phyloP scores from a whole-genome alignment of 2,888 invertebrate species.

The Acleris literana region DNA sequence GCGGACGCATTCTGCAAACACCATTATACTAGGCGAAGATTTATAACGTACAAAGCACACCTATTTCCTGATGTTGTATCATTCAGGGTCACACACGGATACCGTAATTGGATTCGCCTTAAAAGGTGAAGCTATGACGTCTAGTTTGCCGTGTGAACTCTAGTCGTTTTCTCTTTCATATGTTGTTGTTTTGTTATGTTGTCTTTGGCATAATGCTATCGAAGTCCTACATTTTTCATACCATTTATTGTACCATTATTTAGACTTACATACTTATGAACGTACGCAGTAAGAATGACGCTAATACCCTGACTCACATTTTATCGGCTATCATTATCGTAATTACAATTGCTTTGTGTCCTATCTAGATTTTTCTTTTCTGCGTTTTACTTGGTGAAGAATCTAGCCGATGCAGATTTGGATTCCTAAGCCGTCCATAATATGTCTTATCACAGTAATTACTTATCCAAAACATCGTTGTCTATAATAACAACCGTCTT shows the following conservation, averaged over 20 bases:
- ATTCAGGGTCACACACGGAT: constrained; percentile 31
- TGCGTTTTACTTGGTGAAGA: background rate
- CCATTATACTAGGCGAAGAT: constrained; percentile 20
- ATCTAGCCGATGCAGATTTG: too few species aligned
- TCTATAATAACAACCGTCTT: background rate
- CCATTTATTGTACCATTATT: constrained; percentile 32
- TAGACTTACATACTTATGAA: background rate
- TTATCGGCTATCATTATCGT: background rate
- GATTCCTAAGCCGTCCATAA: too few species aligned
- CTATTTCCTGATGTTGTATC: constrained; percentile 30
- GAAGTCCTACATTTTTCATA: constrained; percentile 28
- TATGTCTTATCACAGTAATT: too few species aligned
- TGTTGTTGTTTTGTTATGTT: constrained; percentile 25
- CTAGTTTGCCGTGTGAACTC: constrained; percentile 52
- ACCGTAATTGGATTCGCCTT: constrained; percentile 59
- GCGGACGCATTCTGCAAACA: constrained; percentile 26
- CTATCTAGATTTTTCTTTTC: constrained; percentile 10
- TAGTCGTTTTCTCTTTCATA: constrained; percentile 42
- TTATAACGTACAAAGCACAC: constrained; percentile 22
- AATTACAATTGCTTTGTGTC: constrained; percentile 10
- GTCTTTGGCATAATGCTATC: background rate
- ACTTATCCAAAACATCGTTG: too few species aligned
- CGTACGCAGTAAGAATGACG: background rate
- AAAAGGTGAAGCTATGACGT: constrained; percentile 50
- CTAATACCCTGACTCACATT: constrained; percentile 5